Base-by-base conservation (phyloP, 2,888 invertebrate genomes). In the Cetonia aurata region DNA sequence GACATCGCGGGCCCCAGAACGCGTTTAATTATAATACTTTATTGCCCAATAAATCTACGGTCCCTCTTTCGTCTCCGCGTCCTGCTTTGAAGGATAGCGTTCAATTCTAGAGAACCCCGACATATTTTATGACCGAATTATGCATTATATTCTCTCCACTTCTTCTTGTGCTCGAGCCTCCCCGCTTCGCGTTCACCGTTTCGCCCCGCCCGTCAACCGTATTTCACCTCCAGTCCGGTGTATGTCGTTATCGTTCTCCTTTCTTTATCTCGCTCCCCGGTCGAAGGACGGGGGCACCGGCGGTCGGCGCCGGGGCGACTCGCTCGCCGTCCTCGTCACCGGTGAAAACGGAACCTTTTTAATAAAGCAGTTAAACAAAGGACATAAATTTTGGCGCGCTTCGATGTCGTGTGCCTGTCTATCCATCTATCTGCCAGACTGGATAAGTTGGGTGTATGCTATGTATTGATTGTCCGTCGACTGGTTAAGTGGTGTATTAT, bases 11-110 rank as follows among this genome's bases (percentile, higher is more conserved):
- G 83, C 81, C 83, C 84, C 82, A 62, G 83, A 82, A 84, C 85
- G 88, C 89, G 89, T 90, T 91, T 91, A 90, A 91, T 90, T 91
- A 91, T 90, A 90, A 91, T 91, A 90, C 90, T 91, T 90, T 90
- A 91, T 90, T 89, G 90, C 88, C 88, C 89, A 88, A 90, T 91
- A 90, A 91, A 91, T 91, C 90, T 90, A 86, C 62, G 79, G 82
- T 80, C 86, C 79, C 78, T 78, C 81, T 80, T 84, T 85, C 85
- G 85, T 86, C 86, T 85, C 83, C 76, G 76, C 79, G 79, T 80
- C 79, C 79, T 50, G 81, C 84, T 85, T 85, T 86, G 86, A 86
- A 84, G 85, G 89, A 89, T 89, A 89, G 88, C 89, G 89, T 89
- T 90, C 89, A 89, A 89, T 89, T 89, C 89, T 87, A 86, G 87